Conservation (phyloP, 2,113 vertebrate species). For the Stomatorhinus ivindoensis region DNA sequence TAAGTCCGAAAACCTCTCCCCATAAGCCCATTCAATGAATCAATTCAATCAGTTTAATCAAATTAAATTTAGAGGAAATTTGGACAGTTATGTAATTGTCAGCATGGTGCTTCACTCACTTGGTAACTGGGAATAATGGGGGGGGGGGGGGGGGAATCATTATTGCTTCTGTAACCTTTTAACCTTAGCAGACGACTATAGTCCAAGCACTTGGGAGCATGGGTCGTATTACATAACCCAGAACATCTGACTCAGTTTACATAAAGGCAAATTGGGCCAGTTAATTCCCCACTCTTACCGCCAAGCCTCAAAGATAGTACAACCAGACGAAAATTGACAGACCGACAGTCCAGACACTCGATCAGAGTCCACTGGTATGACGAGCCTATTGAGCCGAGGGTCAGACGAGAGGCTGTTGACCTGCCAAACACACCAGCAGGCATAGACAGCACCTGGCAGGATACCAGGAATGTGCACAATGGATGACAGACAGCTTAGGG, state of each 20-base stretch:
- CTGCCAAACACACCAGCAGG: neutral
- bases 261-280: neutral
- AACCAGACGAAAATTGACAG: neutral
- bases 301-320: neutral
- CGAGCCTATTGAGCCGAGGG: neutral
- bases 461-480: neutral
- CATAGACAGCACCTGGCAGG: neutral
- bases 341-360: neutral
- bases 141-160: neutral
- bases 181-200: neutral
- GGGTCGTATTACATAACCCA: slow-evolving; percentile 3
- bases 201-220: neutral
- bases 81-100: neutral
- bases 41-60: slow-evolving; percentile 3
- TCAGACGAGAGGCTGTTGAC: neutral
- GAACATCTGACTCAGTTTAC: neutral
- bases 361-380: neutral
- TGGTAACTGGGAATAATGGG: neutral
- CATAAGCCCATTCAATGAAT: neutral
- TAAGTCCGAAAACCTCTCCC: neutral
- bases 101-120: neutral
- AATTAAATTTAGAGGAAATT: neutral
- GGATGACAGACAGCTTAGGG: neutral
- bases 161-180: neutral
- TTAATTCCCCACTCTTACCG: neutral